Base-by-base conservation (phyloP, 2,113 vertebrate species). In the Orientallactaga bullata region DNA sequence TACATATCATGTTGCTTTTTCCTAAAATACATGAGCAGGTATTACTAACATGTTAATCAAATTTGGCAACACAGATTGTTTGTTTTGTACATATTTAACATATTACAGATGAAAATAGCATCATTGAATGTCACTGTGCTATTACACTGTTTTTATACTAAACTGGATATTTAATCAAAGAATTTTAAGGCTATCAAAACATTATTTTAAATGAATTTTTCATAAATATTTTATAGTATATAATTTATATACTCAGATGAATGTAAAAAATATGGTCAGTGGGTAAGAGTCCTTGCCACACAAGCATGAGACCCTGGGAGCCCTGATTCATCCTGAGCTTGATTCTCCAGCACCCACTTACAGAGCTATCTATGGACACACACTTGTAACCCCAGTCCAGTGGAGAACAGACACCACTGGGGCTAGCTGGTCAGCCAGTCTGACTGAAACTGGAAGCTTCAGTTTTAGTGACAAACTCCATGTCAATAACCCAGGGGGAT, bases 31-130 rank as follows among this genome's bases (percentile, higher is more conserved):
- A 28, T 39, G 28, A 87, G 71, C 8, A 17, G 10, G 23, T 37
- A 65, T 26, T 68, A 58, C 12, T 65, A 81, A 71, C 63, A 68
- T 0, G 35, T 71, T 7, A 69, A 13, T 21, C n/a, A 66, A 42
- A 2, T 61, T 86, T 58, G 23, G 1, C 71, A 60, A 61, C 42
- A 76, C 85, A 73, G 4, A 30, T 72, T 47, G 4, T n/a, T 94
- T 55, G 39, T 69, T 77, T 88, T 35, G 55, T 13, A 15, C 55
- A 82, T 84, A 86, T 87, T 84, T 5, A 73, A 21, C 5, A 65
- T 47, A 63, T 85, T 88, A 17, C 61, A 90, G 87, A 76, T 60
- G 35, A 93, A 78, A 87, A 60, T 77, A 87, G 12, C 7, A 72
- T 13, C 42, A 90, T 85, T 72, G 73, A 90, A 77, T 88, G 16